These are phyloP conservation scores for Caenorhabditis sulstoni DNA, from an alignment of 2,888 invertebrate species.

Conservation along the genomic window DNA sequence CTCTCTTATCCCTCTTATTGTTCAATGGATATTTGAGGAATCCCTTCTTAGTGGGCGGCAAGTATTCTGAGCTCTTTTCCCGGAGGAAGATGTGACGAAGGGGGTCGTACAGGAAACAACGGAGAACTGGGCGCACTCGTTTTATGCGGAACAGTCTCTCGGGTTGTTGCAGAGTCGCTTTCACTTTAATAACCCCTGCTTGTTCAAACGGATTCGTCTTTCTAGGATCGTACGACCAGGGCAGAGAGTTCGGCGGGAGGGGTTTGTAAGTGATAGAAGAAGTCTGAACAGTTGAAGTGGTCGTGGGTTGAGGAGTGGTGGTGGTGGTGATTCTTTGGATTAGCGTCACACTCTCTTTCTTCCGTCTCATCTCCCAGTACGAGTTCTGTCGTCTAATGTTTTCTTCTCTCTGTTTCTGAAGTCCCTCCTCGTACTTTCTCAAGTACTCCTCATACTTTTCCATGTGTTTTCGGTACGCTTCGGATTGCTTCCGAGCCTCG, in stretches of 20 bases:
- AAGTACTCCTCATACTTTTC: slow-evolving; percentile 51
- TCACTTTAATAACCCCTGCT: slow-evolving; percentile 45
- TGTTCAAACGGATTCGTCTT: too few relatives aligned
- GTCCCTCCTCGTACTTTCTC: slow-evolving; percentile 52
- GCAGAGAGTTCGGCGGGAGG: background rate
- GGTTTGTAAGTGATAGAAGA: background rate
- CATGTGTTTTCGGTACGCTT: slow-evolving; percentile 41
- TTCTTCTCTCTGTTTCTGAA: slow-evolving; percentile 43
- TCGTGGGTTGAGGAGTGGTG: slow-evolving; percentile 13
- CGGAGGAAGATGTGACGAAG: slow-evolving; percentile 36
- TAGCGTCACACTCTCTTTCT: slow-evolving; percentile 14
- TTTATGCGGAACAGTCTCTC: slow-evolving; percentile 33
- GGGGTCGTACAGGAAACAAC: slow-evolving; percentile 54
- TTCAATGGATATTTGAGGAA: slow-evolving; percentile 57
- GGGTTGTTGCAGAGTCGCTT: slow-evolving; percentile 50
- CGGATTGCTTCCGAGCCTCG: slow-evolving; percentile 9
- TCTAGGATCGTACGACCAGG: slow-evolving; percentile 37
- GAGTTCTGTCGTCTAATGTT: slow-evolving; percentile 34
- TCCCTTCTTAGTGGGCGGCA: slow-evolving; percentile 20
- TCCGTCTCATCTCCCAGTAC: slow-evolving; percentile 49
- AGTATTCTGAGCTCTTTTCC: slow-evolving; percentile 38
- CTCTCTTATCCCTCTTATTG: slow-evolving; percentile 22
- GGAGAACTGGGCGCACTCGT: slow-evolving; percentile 23
- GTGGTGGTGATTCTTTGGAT: slow-evolving; percentile 22
- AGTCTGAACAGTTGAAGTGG: slow-evolving; percentile 1